Base-by-base conservation (phyloP, 2,113 vertebrate species). In the Nibea coibor region DNA sequence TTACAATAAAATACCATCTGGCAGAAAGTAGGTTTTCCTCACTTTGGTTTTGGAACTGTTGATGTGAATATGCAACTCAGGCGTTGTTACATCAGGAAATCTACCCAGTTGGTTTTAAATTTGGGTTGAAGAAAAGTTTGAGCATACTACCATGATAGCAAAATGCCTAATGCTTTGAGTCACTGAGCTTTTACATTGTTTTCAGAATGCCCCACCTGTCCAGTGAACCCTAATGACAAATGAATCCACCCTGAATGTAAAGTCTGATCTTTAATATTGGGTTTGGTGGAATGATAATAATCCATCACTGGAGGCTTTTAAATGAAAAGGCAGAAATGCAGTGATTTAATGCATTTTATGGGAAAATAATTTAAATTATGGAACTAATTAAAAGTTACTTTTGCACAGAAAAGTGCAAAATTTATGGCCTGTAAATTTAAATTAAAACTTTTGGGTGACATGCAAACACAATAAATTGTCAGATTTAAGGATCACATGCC, bases 251-350 rank as follows among this genome's bases (percentile, higher is more conserved):
- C 50, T 63, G 24, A 81, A 20, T 75, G 12, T 58, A 72, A 51
- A n/a, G 58, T 67, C 22, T 83, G 54, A 66, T 54, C 56, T 69
- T 71, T 53, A 54, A 31, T 35, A 68, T 28, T 45, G 16, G 47
- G 28, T 45, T 45, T 66, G 15, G 14, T 47, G 42, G 5, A 61
- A 56, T 71, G 58, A 31, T 5, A 24, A 10, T 14, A 35, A 56
- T 64, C 26, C 35, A 12, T 20, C 39, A 65, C 0, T 20, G 42
- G 69, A 65, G 43, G 19, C 56, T 35, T 35, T 24, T 22, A 6
- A 48, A 61, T n/a, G 3, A 17, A 67, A 50, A 67, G 5, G 64
- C 11, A 64, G 47, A 28, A 45, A 48, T 35, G 31, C 16, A 17
- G 14, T 17, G 3, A 62, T 50, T 42, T 20, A 51, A 19, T 53